Evolutionary conservation across 2,888 invertebrate species (phyloP).

Genomic region (Drosophila borborema): DNA sequence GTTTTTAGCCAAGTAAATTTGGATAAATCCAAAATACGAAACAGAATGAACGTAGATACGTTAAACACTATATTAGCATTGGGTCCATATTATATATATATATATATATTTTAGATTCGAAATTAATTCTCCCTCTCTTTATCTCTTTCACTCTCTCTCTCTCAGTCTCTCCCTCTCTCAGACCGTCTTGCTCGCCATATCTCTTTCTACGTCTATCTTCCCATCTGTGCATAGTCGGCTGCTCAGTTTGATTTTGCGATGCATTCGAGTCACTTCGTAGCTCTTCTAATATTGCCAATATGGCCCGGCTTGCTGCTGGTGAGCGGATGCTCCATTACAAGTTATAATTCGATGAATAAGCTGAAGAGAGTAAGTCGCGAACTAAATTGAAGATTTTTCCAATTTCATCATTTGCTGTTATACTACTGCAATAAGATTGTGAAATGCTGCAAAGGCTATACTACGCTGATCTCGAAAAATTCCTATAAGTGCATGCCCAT

Average conservation of each 20-base stretch:
- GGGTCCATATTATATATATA: too few species aligned
- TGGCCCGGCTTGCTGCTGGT: not conserved
- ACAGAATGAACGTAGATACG: too few species aligned
- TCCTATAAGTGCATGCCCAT: not conserved
- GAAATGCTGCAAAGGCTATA: constrained; percentile 15
- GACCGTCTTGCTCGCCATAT: too few species aligned
- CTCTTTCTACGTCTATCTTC: too few species aligned
- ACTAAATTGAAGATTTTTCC: not conserved
- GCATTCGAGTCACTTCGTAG: not conserved
- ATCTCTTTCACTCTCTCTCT: too few species aligned
- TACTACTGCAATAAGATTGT: not conserved
- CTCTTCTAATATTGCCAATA: not conserved
- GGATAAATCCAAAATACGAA: too few species aligned
- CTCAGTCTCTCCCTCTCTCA: too few species aligned
- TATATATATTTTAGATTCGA: too few species aligned
- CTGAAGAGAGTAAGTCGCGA: not conserved
- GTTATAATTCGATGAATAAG: not conserved
- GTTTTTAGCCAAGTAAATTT: too few species aligned
- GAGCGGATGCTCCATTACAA: not conserved
- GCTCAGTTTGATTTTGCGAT: constrained; percentile 6
- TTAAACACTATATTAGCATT: too few species aligned
- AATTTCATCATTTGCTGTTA: not conserved
- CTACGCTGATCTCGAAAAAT: accelerated
- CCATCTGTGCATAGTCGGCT: too few species aligned
- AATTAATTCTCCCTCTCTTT: too few species aligned